Conservation (phyloP, 2,113 vertebrate species). For the Sinocyclocheilus maitianheensis region DNA sequence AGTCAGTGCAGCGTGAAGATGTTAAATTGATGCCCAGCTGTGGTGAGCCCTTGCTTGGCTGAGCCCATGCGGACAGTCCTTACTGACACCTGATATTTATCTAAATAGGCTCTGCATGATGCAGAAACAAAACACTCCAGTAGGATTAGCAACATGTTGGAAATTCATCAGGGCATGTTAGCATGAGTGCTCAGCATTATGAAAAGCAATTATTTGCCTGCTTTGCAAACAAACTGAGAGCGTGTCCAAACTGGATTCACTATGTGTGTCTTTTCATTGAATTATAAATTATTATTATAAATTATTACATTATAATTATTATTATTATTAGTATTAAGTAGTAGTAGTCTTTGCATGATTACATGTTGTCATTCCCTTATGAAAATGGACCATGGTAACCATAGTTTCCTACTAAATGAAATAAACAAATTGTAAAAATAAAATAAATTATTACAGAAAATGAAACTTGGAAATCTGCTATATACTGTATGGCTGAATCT, state of each 20-base stretch:
- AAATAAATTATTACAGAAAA: background rate
- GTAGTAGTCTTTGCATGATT: too few species aligned
- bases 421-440: background rate
- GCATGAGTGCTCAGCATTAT: background rate
- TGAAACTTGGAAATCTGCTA: too few species aligned
- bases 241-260: background rate
- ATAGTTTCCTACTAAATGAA: too few species aligned
- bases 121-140: background rate
- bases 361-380: too few species aligned
- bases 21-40: conserved; percentile 58
- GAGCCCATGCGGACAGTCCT: conserved; percentile 8
- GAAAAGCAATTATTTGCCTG: background rate
- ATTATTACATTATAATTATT: too few species aligned
- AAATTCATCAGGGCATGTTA: background rate
- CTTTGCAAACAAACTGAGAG: background rate
- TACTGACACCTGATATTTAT: conserved; percentile 45
- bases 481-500: background rate
- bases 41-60: conserved; percentile 8
- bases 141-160: conserved; percentile 23
- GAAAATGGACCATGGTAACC: too few species aligned
- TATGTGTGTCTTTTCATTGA: background rate
- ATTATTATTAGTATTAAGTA: too few species aligned
- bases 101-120: background rate
- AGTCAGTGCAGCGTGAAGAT: conserved; percentile 54
- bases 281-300: background rate